These are phyloP conservation scores for Ceyx margarethae DNA, from an alignment of 2,113 vertebrate species.

Conservation along the genomic window DNA sequence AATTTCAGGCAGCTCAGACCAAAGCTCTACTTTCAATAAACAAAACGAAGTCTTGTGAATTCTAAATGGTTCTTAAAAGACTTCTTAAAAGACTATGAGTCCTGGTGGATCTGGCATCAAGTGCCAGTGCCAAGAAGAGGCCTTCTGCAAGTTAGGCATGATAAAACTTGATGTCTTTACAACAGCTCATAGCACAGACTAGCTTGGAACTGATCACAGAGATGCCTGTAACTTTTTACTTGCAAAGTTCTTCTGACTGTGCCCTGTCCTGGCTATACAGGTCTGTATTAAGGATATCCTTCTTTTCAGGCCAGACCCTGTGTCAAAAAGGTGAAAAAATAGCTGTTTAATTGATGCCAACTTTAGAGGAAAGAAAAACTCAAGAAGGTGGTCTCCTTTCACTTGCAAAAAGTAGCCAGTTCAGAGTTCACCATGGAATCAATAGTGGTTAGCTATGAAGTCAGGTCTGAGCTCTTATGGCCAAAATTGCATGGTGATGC, in stretches of 20 bases:
- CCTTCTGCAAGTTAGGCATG: constrained; percentile 24
- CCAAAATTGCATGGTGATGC: background rate
- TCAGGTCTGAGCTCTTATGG: background rate
- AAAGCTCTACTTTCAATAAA: constrained; percentile 21
- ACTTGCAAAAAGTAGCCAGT: background rate
- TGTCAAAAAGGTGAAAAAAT: constrained; percentile 7
- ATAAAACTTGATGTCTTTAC: background rate
- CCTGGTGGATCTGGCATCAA: constrained; percentile 8
- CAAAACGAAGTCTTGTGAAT: constrained; percentile 25
- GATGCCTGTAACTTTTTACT: background rate
- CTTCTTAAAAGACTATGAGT: constrained; percentile 37
- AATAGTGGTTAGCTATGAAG: background rate
- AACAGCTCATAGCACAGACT: background rate
- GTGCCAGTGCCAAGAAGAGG: constrained; percentile 30
- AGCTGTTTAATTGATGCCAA: constrained; percentile 12
- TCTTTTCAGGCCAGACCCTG: background rate
- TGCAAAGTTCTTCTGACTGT: background rate
- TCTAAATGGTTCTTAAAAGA: constrained; percentile 42
- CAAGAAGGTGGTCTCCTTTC: background rate
- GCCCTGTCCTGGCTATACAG: background rate
- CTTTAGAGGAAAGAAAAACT: constrained; percentile 5
- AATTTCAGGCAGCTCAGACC: constrained; percentile 37
- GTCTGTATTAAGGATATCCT: background rate
- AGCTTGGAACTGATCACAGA: background rate
- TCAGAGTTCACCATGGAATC: background rate